These are phyloP conservation scores for Lymantria monacha DNA, from an alignment of 2,888 invertebrate genomes.

Conservation along the genomic window DNA sequence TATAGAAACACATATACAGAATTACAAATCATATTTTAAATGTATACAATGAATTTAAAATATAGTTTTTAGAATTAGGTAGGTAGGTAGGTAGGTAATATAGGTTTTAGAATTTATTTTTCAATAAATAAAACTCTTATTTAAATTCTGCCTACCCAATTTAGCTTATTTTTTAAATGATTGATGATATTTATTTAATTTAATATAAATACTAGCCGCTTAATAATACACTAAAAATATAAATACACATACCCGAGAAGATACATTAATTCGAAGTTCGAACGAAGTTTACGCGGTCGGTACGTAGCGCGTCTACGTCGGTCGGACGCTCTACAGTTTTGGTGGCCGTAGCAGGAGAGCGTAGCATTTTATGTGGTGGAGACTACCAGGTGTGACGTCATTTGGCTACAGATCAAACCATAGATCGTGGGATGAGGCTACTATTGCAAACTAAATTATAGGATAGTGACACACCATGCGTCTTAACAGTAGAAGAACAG, in stretches of 20 bases:
- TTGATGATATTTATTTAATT: no score
- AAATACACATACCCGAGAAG: background rate
- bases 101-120: no score
- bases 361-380: conserved; percentile 58
- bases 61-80: no score
- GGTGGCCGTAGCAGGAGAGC: conserved; percentile 49
- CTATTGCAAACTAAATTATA: conserved; percentile 36
- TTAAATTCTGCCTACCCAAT: no score
- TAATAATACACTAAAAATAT: background rate
- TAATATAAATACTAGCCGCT: no score
- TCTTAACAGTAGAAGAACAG: conserved; percentile 8
- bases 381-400: conserved; percentile 61
- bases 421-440: conserved; percentile 59
- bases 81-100: no score
- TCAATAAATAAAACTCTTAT: no score
- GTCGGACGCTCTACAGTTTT: conserved; percentile 62
- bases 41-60: no score
- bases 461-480: conserved; percentile 1
- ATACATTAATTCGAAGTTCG: conserved; percentile 22
- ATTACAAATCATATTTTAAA: no score
- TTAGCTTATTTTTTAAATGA: no score
- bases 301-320: conserved; percentile 71
- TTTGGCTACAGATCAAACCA: conserved; percentile 53
- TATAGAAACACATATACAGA: no score
- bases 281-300: conserved; percentile 39